These are phyloP conservation scores for Gopherus evgoodei DNA, from an alignment of 2,113 vertebrate genomes.

Conservation along the genomic window DNA sequence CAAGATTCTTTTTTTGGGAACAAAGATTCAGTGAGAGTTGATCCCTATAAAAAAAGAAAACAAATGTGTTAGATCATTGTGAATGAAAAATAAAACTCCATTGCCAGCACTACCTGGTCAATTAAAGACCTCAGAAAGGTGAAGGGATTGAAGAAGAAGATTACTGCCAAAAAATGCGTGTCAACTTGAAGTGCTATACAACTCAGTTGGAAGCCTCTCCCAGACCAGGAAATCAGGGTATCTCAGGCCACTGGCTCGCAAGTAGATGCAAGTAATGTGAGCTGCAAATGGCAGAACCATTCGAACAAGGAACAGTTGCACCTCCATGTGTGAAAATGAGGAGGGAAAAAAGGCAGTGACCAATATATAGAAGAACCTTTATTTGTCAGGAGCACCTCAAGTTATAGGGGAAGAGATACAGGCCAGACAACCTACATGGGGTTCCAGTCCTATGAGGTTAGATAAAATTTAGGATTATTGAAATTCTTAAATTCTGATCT, in stretches of 20 bases:
- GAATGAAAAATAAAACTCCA: neutral
- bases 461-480: neutral
- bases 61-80: neutral
- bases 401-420: neutral
- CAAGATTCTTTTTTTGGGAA: too few relatives aligned
- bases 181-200: neutral
- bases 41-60: neutral
- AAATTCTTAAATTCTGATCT: neutral
- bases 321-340: neutral
- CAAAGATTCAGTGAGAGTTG: too few relatives aligned
- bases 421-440: neutral
- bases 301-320: neutral
- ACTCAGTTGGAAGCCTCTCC: neutral
- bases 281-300: neutral
- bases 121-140: neutral
- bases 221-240: too few relatives aligned
- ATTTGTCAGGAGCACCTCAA: neutral
- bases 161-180: neutral
- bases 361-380: neutral
- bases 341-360: neutral
- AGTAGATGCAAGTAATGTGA: neutral
- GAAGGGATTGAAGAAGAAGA: neutral
- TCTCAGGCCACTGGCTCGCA: neutral
- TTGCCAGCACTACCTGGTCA: neutral
- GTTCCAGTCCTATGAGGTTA: neutral